phyloP scores from a whole-genome alignment of 2,797 vertebrate species.

The Acanthurus lineatus region DNA sequence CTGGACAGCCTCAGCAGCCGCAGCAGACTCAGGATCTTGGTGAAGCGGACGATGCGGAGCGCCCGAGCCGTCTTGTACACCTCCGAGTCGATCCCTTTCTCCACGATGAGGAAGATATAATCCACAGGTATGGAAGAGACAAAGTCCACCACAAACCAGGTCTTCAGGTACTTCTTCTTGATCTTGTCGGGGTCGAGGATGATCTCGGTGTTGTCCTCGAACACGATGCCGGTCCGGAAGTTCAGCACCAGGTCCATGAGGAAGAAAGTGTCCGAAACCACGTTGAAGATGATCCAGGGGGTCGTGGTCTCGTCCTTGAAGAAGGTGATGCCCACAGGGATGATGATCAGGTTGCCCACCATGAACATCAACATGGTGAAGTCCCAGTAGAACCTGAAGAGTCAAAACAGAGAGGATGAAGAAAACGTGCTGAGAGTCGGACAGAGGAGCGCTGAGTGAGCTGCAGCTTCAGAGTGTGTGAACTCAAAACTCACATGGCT shows the following conservation, averaged over 20 bases:
- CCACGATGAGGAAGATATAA: constrained; percentile 99
- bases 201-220: constrained; percentile 98
- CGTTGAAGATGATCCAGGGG: constrained; percentile 98
- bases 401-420: background rate
- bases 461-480: background rate
- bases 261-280: constrained; percentile 99
- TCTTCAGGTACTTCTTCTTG: constrained; percentile 96
- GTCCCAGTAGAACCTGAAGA: constrained; percentile 97
- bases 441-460: background rate
- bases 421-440: too few species aligned
- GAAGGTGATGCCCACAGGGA: constrained; percentile 98
- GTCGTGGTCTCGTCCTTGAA: constrained; percentile 98
- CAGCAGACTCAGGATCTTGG: constrained; percentile 96
- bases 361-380: constrained; percentile 99
- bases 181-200: constrained; percentile 96
- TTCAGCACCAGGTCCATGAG: constrained; percentile 98
- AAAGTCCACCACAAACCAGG: constrained; percentile 98
- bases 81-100: constrained; percentile 97
- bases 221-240: constrained; percentile 97
- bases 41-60: constrained; percentile 96
- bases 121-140: constrained; percentile 99
- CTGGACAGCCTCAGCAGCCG: constrained; percentile 94
- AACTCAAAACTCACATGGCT: background rate
- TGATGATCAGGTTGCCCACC: constrained; percentile 99
- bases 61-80: constrained; percentile 97